These are phyloP conservation scores for Corythoichthys intestinalis DNA, from an alignment of 2,113 vertebrate genomes.

Conservation along the genomic window DNA sequence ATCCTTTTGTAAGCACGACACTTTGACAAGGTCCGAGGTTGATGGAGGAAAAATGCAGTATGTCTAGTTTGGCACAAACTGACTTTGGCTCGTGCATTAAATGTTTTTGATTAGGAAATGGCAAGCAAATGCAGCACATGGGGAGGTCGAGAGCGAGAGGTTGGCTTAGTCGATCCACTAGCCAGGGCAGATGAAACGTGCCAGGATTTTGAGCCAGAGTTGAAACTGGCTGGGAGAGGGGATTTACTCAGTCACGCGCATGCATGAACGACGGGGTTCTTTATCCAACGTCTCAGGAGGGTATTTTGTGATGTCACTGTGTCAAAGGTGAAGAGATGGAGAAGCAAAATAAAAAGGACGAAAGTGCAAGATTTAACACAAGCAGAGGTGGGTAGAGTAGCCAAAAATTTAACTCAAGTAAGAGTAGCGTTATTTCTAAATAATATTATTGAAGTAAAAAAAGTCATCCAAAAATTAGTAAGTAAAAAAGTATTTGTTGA, in stretches of 20 bases:
- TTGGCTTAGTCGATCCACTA: constrained; percentile 56
- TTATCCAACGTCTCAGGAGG: constrained; percentile 42
- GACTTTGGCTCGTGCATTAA: constrained; percentile 36
- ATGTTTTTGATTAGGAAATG: constrained; percentile 49
- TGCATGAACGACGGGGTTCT: constrained; percentile 36
- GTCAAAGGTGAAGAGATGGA: constrained; percentile 28
- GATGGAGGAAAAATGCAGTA: constrained; percentile 2
- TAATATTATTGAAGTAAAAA: no score
- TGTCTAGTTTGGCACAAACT: constrained; percentile 20
- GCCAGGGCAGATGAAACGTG: constrained; percentile 38
- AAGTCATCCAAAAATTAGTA: no score
- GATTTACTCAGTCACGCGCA: constrained; percentile 24
- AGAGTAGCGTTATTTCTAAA: no score
- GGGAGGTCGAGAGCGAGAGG: constrained; percentile 33
- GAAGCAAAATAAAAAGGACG: constrained; percentile 20
- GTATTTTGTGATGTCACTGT: constrained; percentile 31
- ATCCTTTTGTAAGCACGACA: constrained; percentile 20
- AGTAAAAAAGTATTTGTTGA: no score
- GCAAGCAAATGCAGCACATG: constrained; percentile 41
- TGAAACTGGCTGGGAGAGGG: constrained; percentile 5
- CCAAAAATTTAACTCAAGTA: no score
- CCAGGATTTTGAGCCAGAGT: constrained; percentile 42
- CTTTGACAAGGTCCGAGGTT: constrained; percentile 1
- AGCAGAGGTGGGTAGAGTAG: no score
- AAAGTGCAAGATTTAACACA: no score